Base-by-base conservation (phyloP, 2,888 invertebrate genomes). In the Ophion obscuratus region DNA sequence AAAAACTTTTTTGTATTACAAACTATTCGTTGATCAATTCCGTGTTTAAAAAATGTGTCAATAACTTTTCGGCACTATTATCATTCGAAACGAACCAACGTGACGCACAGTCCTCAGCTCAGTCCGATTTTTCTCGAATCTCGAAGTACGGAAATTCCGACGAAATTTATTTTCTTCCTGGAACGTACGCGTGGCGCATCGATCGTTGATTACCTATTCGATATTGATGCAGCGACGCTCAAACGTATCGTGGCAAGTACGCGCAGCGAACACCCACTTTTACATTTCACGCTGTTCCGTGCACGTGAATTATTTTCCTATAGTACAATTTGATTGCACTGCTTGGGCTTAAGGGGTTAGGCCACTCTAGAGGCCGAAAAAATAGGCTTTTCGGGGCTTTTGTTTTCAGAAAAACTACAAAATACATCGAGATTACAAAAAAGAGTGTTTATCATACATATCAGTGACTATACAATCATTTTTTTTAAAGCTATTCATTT, bases 161-260 rank as follows among this genome's bases (percentile, higher is more conserved):
- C 6, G 47, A 70, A 53, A n/a, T 14, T 70, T 20, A 4, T 27
- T 27, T 27, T 27, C 17, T 1, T 40, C 27, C 17, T 27, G 53
- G 53, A 53, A n/a, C n/a, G 70, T 17, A 70, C 31, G 70, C 47
- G 27, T 53, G 47, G 53, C 27, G 24, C 17, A 71, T 57, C 71
- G 31, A 62, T 62, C 70, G 67, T 61, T 71, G 64, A 47, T 47
- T 47, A 57, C 40, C n/a, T 61, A 82, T 76, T 70, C 53, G 70
- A 53, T 53, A 70, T 27, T 70, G 53, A 47, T 73, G 74, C 62
- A 53, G 53, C 53, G 53, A 53, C 14, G 47, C 14, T 11, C 14
- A 14, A 53, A 14, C 2, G 47, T 9, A 67, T 53, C 53, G 64
- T 59, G 64, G 47, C 73, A 36, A 59, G 20, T 73, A 36, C 57